Percentiles rank a stretch among this genome's conserved stretches.
Evolutionary conservation across 2,797 vertebrate genomes (phyloP).

Genomic region (Adelosebastes latens): DNA sequence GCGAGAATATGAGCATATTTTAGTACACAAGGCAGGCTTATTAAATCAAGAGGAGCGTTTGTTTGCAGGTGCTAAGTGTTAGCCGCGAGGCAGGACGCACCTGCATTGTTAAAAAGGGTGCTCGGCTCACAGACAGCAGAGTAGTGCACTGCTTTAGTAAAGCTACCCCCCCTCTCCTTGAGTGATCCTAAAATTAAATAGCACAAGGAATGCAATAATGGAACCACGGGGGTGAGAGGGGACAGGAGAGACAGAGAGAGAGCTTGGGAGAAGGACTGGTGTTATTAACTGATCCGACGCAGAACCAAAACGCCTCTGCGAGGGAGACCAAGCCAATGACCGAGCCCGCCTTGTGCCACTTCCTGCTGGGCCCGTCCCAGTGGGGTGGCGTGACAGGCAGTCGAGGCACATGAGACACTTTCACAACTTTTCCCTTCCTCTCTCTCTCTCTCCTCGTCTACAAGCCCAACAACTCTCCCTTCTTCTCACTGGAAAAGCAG

Average conservation of each 20-base stretch:
- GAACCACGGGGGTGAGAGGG: slow-evolving; percentile 52
- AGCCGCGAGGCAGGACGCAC: slow-evolving; percentile 59
- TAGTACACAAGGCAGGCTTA: slow-evolving; percentile 39
- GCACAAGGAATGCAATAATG: slow-evolving; percentile 78
- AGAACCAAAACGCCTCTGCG: slow-evolving; percentile 13
- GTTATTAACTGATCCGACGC: slow-evolving; percentile 47
- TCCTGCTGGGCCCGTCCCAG: slow-evolving; percentile 48
- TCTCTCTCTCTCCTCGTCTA: slow-evolving; percentile 15
- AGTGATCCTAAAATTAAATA: slow-evolving; percentile 77
- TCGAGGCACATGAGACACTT: slow-evolving; percentile 35
- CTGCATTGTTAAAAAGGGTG: slow-evolving; percentile 72
- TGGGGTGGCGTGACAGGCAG: slow-evolving; percentile 13
- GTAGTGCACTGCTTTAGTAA: slow-evolving; percentile 25
- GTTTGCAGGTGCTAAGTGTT: slow-evolving; percentile 45
- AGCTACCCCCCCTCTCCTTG: slow-evolving; percentile 21
- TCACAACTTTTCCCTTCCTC: slow-evolving; percentile 31
- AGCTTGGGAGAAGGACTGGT: background rate
- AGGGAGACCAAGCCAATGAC: slow-evolving; percentile 46
- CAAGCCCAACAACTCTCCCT: slow-evolving; percentile 49
- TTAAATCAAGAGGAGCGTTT: slow-evolving; percentile 49
- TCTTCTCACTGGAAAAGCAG: slow-evolving; percentile 60
- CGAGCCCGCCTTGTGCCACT: slow-evolving; percentile 46
- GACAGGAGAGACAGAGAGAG: slow-evolving; percentile 26
- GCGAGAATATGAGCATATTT: slow-evolving; percentile 36
- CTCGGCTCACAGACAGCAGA: slow-evolving; percentile 22